Evolutionary conservation across 2,888 invertebrate species (phyloP), one percentile per base, ranked within the genome.

Genomic region (Lypha dubia): DNA sequence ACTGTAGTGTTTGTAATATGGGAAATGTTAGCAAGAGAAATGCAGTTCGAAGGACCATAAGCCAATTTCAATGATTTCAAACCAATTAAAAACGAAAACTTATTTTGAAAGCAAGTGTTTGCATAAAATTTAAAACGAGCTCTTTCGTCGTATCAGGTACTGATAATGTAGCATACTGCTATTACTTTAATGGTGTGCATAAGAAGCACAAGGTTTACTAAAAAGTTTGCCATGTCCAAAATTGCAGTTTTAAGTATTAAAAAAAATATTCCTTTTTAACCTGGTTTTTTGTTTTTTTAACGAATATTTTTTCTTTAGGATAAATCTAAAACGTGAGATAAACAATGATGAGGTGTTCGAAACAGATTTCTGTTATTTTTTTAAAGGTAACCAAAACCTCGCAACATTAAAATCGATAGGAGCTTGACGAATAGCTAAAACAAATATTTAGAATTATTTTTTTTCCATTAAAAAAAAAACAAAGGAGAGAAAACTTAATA

Each of bases 261-360:
- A 60, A 65, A 51, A 56, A 79, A 58, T n/a, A n/a, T 58, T 75
- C 46, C 15, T 68, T 41, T 46, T 15, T 20, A 63, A 15, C n/a
- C 20, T 65, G 15, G 2, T 67, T 17, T 20, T 49, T 68, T 73
- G 0, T 46, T 38, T 62, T 74, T 38, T 51, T 49, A 1, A 17
- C 15, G 20, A 49, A 35, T 49, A 28, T 38, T 28, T 68, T 75
- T 68, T 70, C 20, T 53, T 51, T 8, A 13, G 46, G 51, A 49
- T 63, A 82, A 70, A 76, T 82, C 81, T 70, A 70, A 82, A 74
- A 84, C 84, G 84, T 84, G 84, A 84, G 84, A 82, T 84, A 74
- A 82, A 62, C 53, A 28, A 20, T 77, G 81, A 81, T 84, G 81
- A 81, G 81, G 84, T 84, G 84, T 84, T 81, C 74, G 74, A 81